Evolutionary conservation across 2,113 vertebrate species (phyloP), one percentile per base, ranked within the genome.

Genomic region (Cinclus mexicanus): DNA sequence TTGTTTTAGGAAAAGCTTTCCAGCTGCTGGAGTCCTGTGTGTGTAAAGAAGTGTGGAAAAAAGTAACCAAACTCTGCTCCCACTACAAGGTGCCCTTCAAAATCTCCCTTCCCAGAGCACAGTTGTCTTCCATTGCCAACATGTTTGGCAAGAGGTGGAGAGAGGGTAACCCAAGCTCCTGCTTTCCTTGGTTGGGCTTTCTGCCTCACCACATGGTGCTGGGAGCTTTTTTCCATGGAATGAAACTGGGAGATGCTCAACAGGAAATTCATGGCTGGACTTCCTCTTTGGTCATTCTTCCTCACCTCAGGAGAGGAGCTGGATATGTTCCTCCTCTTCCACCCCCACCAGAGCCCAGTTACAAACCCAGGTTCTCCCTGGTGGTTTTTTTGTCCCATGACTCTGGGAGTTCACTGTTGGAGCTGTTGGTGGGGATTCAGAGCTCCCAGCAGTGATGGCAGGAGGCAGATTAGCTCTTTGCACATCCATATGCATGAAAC

Each of bases 401-500:
- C 37, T 80, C 59, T 33, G 60, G 33, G 47, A 92, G 71, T 81
- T 90, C 33, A 8, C 47, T 37, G 20, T 70, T 28, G 29, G 80
- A 90, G 86, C 69, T 77, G 41, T 83, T 90, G 23, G 72, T 26
- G 41, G 47, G 83, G 71, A 95, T 70, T 83, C 56, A 6, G 88
- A 92, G 93, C 88, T 95, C 93, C 90, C 23, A 44, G 88, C 85
- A 94, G 68, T 1, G 3, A 53, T 83, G 31, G 76, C 80, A 47
- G 16, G 86, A 94, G 89, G 92, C 90, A 94, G 44, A 90, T 97
- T 71, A 96, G 89, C 53, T 90, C 92, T 46, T 93, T 71, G 65
- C 90, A 72, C 89, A 95, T 97, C 53, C 95, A 97, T 96, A 96
- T 97, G 94, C 92, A 97, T 96, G 95, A 94, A 94, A 96, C 31